Conservation (phyloP, 1,140 invertebrate species). For the Caenorhabditis remanei region DNA sequence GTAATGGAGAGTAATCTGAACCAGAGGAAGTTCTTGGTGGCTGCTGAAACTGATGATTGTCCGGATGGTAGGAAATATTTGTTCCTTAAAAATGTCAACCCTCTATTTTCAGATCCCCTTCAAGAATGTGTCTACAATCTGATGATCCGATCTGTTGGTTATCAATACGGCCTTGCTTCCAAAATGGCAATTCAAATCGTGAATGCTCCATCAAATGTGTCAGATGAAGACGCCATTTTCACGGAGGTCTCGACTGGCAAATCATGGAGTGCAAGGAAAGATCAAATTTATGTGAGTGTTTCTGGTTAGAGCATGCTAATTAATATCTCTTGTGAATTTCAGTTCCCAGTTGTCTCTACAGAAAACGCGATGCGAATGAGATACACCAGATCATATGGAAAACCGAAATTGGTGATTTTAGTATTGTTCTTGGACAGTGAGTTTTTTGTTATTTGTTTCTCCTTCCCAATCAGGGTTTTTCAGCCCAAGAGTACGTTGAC, state of each 20-base stretch:
- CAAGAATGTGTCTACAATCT: conserved; percentile 71
- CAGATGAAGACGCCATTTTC: conserved; percentile 76
- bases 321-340: conserved; percentile 75
- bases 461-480: neutral
- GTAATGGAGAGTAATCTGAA: conserved; percentile 75
- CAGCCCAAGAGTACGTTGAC: conserved; percentile 76
- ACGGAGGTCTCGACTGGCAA: conserved; percentile 67
- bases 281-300: conserved; percentile 80
- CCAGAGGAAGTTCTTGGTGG: conserved; percentile 75
- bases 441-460: neutral
- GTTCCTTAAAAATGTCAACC: neutral
- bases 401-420: conserved; percentile 72
- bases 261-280: conserved; percentile 83
- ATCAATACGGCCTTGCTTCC: conserved; percentile 74
- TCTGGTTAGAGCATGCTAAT: neutral
- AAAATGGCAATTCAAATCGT: conserved; percentile 76
- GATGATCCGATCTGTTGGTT: conserved; percentile 69
- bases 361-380: conserved; percentile 87
- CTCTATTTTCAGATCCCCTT: conserved; percentile 65
- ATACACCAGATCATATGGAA: conserved; percentile 84
- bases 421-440: conserved; percentile 73
- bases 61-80: conserved; percentile 63
- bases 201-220: conserved; percentile 73
- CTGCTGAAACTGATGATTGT: conserved; percentile 71
- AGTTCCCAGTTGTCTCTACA: conserved; percentile 88